phyloP scores from a whole-genome alignment of 2,888 invertebrate genomes.

The Drosophila helvetica region DNA sequence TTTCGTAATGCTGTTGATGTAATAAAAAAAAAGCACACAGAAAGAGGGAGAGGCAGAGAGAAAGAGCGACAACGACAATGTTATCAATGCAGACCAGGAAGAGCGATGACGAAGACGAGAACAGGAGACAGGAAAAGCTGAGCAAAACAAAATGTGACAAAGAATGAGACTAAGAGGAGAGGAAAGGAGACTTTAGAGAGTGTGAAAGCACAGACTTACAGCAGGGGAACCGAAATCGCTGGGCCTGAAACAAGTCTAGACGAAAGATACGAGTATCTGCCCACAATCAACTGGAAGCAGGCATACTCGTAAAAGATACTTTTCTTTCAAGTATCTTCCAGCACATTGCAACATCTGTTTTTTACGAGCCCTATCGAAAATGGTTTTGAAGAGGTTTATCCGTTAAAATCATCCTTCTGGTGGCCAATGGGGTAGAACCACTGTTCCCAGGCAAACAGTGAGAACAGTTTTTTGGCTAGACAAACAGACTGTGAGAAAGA shows the following conservation, averaged over 20 bases:
- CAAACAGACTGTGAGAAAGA: neutral
- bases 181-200: neutral
- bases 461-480: slow-evolving; percentile 53
- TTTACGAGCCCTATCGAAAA: neutral
- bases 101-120: slow-evolving; percentile 36
- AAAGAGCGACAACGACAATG: slow-evolving; percentile 45
- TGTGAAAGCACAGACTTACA: neutral
- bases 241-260: neutral
- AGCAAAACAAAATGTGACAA: slow-evolving; percentile 65
- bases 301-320: neutral
- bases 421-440: slow-evolving; percentile 15
- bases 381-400: neutral
- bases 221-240: neutral
- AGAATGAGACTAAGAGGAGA: slow-evolving; percentile 20
- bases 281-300: neutral
- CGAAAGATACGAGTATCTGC: neutral
- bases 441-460: slow-evolving; percentile 57
- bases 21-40: slow-evolving; percentile 61
- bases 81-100: slow-evolving; percentile 73
- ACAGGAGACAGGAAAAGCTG: slow-evolving; percentile 52
- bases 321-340: neutral
- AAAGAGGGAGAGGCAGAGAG: slow-evolving; percentile 19
- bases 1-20: slow-evolving; percentile 78
- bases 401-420: slow-evolving; percentile 1
- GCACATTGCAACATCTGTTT: neutral